These are phyloP conservation scores for Dreissena rostriformis DNA, from an alignment of 1,140 invertebrate species.

Conservation along the genomic window DNA sequence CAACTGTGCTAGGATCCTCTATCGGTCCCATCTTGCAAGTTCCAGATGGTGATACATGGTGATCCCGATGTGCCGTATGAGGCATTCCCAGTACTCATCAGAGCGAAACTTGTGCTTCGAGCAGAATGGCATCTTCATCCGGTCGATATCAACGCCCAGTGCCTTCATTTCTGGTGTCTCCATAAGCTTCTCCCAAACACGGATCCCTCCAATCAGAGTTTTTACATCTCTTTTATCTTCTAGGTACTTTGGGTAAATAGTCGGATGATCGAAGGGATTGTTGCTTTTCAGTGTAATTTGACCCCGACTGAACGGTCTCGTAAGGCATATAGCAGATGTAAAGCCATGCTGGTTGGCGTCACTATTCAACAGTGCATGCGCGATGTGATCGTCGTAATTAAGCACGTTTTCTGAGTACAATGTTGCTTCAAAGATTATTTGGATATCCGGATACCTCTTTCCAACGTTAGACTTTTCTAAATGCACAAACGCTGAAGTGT, in stretches of 20 bases:
- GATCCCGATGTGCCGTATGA: conserved; percentile 3
- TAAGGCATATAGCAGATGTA: not conserved
- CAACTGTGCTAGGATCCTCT: not conserved
- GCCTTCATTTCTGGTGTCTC: conserved; percentile 10
- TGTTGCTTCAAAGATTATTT: conserved; percentile 2
- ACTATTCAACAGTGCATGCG: not conserved
- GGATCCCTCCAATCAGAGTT: conserved; percentile 18
- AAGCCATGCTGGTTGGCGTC: conserved; percentile 3
- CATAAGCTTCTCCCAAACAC: conserved; percentile 15
- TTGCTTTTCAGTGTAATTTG: conserved; percentile 76
- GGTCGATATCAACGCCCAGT: conserved; percentile 1
- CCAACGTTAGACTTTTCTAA: conserved; percentile 3
- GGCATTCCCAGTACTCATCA: conserved; percentile 32
- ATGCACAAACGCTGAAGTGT: conserved; percentile 5
- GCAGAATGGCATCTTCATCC: conserved; percentile 1
- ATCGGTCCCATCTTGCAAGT: conserved; percentile 88
- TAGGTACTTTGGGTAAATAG: conserved; percentile 87
- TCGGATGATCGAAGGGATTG: conserved; percentile 91
- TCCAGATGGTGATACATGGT: conserved; percentile 87
- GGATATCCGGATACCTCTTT: conserved; percentile 35
- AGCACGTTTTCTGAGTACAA: not conserved
- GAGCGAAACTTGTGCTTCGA: conserved; percentile 15
- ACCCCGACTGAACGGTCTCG: conserved; percentile 72
- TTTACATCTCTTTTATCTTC: conserved; percentile 57
- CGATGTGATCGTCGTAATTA: conserved; percentile 5